Evolutionary conservation across 2,888 invertebrate species (phyloP), one percentile per base, ranked within the genome.

Genomic region (Unio pictorum): DNA sequence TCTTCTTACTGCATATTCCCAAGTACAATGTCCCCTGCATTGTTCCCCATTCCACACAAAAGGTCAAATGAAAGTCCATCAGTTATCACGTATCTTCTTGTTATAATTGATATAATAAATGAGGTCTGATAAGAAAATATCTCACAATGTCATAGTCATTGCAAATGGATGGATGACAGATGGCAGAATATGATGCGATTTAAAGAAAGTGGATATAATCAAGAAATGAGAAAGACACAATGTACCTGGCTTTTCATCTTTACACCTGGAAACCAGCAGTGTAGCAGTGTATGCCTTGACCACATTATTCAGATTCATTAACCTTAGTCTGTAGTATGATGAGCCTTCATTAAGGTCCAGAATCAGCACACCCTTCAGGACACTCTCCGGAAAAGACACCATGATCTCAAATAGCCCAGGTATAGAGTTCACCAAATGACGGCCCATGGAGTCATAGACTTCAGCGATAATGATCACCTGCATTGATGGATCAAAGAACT

Each of bases 371-470:
- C 83, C 82, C 64, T 82, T 80, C 8, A 77, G 78, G 17, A 83
- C 76, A 67, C 83, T 82, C 71, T 84, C 80, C 17, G 85, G 85
- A 71, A 76, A 85, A 8, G 85, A 82, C 70, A 84, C 80, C 28
- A 84, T 54, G 11, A 81, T 78, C 73, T 85, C 85, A 61, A 78
- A 75, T 17, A 82, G 61, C 0, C 81, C 78, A 1, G 86, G 86
- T 62, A 86, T 71, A 18, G 80, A 76, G 67, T 83, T 85, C 34
- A 81, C 74, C 66, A 86, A 71, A 69, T 86, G 84, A 23, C 83
- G 76, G 1, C 73, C 72, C 34, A 80, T 80, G 67, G 72, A 78
- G 58, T 67, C 70, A 64, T 83, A 85, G 54, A 80, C 69, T 65
- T 86, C 85, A 5, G 75, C 81, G 26, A 76, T 73, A 20, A 86